Conservation (phyloP, 2,113 vertebrate species). For the Bungarus multicinctus region DNA sequence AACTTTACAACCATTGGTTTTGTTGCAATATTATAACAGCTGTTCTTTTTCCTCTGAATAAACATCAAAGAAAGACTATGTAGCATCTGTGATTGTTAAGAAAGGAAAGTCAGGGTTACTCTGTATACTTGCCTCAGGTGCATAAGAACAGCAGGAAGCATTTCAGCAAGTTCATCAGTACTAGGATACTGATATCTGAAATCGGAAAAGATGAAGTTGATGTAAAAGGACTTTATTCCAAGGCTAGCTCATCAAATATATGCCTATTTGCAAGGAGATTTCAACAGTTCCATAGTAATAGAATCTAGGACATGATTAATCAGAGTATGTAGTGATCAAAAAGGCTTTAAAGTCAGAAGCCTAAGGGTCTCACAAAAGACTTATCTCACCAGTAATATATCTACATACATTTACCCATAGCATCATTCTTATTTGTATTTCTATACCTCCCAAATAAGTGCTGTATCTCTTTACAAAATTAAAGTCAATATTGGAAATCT, state of each 20-base stretch:
- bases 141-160: slow-evolving; percentile 86
- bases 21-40: background rate
- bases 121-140: slow-evolving; percentile 83
- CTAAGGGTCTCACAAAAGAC: background rate
- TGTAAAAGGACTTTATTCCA: background rate
- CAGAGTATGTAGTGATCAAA: background rate
- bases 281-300: background rate
- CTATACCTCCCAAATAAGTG: no score
- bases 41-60: background rate
- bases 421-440: background rate
- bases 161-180: slow-evolving; percentile 93
- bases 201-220: slow-evolving; percentile 7
- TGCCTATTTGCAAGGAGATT: background rate
- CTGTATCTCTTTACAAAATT: background rate
- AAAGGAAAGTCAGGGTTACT: background rate
- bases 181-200: slow-evolving; percentile 91
- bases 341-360: background rate
- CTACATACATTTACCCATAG: background rate
- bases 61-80: background rate
- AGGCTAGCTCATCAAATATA: background rate
- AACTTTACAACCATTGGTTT: background rate
- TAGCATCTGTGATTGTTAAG: background rate
- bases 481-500: background rate
- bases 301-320: background rate
- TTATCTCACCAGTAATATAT: background rate